A percentile compares a stretch with the other conserved stretches of the same genome.
These are phyloP conservation scores for Montipora cactus DNA, from an alignment of 64 coral and sea anemone genomes.

Conservation along the genomic window DNA sequence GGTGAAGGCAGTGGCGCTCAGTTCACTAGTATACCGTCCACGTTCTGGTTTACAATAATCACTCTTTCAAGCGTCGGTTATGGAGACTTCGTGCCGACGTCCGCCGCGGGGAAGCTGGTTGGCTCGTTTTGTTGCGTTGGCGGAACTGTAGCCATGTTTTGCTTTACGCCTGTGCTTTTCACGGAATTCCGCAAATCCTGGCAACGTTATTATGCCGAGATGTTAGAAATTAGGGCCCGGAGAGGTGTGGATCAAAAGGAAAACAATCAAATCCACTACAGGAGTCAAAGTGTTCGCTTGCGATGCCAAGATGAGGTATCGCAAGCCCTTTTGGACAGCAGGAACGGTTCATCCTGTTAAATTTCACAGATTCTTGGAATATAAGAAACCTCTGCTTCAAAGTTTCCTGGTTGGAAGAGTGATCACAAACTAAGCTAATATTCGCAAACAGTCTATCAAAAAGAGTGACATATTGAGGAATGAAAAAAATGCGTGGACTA, in stretches of 20 bases:
- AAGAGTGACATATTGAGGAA: not conserved
- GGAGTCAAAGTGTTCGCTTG: slow-evolving; percentile 31
- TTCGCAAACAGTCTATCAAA: no score
- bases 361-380: no score
- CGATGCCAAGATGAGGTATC: slow-evolving; percentile 33
- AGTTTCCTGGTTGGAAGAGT: not conserved
- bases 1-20: slow-evolving; percentile 38
- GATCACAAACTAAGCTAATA: not conserved
- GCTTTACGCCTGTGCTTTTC: slow-evolving; percentile 78
- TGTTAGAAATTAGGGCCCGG: slow-evolving; percentile 19
- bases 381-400: not conserved
- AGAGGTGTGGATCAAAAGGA: slow-evolving; percentile 3
- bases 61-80: slow-evolving; percentile 81
- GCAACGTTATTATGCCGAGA: slow-evolving; percentile 45
- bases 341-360: not conserved
- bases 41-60: slow-evolving; percentile 78
- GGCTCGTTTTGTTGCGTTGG: slow-evolving; percentile 66
- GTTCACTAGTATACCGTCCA: slow-evolving; percentile 76
- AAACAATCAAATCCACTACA: slow-evolving; percentile 23
- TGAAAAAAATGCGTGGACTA: no score
- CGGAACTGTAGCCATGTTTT: slow-evolving; percentile 74
- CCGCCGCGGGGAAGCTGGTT: slow-evolving; percentile 67
- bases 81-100: slow-evolving; percentile 74
- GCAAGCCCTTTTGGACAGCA: slow-evolving; percentile 6
- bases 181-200: slow-evolving; percentile 72